phyloP scores from a whole-genome alignment of 2,113 vertebrate species.

The Tetrax tetrax region DNA sequence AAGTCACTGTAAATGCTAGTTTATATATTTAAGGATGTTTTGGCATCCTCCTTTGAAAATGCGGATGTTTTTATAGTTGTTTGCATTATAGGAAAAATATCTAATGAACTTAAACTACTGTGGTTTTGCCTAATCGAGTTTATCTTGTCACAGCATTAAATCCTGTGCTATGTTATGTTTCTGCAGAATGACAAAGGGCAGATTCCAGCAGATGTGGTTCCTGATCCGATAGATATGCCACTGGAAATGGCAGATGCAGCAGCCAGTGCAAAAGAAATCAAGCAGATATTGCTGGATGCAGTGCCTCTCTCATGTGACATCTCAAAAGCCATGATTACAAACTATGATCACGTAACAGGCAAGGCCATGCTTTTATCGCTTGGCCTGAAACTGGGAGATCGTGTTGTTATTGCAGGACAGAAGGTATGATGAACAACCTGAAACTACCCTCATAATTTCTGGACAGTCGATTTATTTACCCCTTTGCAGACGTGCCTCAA shows the following conservation, averaged over 20 bases:
- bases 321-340: constrained; percentile 70
- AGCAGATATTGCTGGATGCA: constrained; percentile 82
- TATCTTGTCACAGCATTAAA: not conserved
- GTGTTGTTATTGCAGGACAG: constrained; percentile 94
- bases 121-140: not conserved
- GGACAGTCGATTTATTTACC: not conserved
- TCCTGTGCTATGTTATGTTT: not conserved
- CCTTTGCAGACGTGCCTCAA: not conserved
- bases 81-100: not conserved
- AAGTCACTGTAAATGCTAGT: not conserved
- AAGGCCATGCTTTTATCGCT: constrained; percentile 80
- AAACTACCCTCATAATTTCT: not conserved
- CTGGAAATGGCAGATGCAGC: constrained; percentile 94
- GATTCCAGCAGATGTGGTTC: constrained; percentile 89
- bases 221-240: constrained; percentile 93
- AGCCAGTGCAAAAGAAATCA: constrained; percentile 88
- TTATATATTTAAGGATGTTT: not conserved
- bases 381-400: constrained; percentile 88
- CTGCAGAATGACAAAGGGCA: constrained; percentile 91
- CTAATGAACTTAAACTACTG: not conserved
- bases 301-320: constrained; percentile 79
- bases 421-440: constrained; percentile 79
- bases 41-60: not conserved
- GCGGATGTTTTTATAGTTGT: not conserved
- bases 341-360: constrained; percentile 70